A percentile compares a stretch with the other conserved stretches of the same genome.
phyloP scores from a whole-genome alignment of 2,113 vertebrate species.

The Gymnogyps californianus region DNA sequence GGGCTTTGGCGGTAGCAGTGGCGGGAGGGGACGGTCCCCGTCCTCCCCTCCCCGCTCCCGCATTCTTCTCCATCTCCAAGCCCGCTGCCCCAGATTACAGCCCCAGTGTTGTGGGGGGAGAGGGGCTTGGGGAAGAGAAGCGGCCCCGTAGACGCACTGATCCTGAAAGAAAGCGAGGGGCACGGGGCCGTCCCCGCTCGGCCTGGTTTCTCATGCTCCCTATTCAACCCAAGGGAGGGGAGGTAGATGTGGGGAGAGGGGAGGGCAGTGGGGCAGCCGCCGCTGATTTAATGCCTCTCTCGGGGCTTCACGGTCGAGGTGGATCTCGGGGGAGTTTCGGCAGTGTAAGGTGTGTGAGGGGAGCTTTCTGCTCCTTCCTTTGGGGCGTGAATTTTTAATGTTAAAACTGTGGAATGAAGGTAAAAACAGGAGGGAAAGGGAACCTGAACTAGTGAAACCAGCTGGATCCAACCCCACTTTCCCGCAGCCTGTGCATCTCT shows the following conservation, averaged over 20 bases:
- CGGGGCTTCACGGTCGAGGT: accelerated
- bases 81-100: not conserved
- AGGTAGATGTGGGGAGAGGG: not conserved
- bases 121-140: not conserved
- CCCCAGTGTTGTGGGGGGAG: not conserved
- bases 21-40: not conserved
- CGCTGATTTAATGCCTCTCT: not conserved
- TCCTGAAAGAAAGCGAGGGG: conserved; percentile 35
- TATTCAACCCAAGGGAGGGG: not conserved
- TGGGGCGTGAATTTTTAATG: not conserved
- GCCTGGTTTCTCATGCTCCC: conserved; percentile 55
- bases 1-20: conserved; percentile 26
- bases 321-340: not conserved
- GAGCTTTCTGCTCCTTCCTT: not conserved
- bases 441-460: not conserved
- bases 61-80: conserved; percentile 45
- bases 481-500: not conserved
- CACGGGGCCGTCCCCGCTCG: not conserved
- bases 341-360: not conserved
- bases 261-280: not conserved
- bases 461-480: accelerated
- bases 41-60: not conserved
- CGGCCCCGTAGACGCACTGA: not conserved
- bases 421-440: not conserved
- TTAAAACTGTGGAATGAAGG: not conserved